Percentiles rank a stretch among this genome's conserved stretches.
Conservation (phyloP, 1,140 invertebrate genomes). For the Drosophila eugracilis region DNA sequence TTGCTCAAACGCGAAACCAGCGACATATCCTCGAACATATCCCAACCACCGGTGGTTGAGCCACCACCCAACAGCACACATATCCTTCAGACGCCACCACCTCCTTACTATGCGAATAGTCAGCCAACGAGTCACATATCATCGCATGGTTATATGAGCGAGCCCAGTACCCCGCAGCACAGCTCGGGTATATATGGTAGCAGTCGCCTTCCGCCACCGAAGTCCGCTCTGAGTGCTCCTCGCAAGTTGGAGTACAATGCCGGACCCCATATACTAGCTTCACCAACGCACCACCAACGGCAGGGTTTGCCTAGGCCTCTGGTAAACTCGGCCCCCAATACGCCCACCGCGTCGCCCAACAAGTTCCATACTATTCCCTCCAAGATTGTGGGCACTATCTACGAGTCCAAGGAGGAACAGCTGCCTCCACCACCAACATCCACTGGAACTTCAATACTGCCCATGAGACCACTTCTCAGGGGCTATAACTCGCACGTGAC, state of each 20-base stretch:
- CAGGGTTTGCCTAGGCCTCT: conserved; percentile 80
- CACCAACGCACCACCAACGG: conserved; percentile 86
- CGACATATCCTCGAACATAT: conserved; percentile 84
- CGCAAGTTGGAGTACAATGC: conserved; percentile 77
- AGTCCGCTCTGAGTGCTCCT: conserved; percentile 47
- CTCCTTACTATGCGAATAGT: conserved; percentile 67
- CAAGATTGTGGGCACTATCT: conserved; percentile 79
- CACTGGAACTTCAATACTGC: conserved; percentile 88
- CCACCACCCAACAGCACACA: conserved; percentile 46
- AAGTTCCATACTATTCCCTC: conserved; percentile 84
- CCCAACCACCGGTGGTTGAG: conserved; percentile 37
- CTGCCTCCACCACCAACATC: conserved; percentile 52
- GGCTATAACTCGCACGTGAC: conserved; percentile 92
- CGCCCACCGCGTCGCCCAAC: conserved; percentile 86
- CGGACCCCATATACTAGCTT: conserved; percentile 65
- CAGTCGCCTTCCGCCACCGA: conserved; percentile 68
- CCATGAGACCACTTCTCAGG: conserved; percentile 94
- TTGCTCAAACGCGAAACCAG: conserved; percentile 69
- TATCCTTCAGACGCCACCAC: conserved; percentile 65
- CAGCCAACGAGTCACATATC: conserved; percentile 58
- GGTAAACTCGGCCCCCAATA: conserved; percentile 85
- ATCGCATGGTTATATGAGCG: conserved; percentile 61
- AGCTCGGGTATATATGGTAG: conserved; percentile 54
- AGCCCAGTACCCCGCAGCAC: conserved; percentile 66
- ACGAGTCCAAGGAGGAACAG: conserved; percentile 89